Base-by-base conservation (phyloP, 2,888 invertebrate genomes). In the Pyrgus malvae region DNA sequence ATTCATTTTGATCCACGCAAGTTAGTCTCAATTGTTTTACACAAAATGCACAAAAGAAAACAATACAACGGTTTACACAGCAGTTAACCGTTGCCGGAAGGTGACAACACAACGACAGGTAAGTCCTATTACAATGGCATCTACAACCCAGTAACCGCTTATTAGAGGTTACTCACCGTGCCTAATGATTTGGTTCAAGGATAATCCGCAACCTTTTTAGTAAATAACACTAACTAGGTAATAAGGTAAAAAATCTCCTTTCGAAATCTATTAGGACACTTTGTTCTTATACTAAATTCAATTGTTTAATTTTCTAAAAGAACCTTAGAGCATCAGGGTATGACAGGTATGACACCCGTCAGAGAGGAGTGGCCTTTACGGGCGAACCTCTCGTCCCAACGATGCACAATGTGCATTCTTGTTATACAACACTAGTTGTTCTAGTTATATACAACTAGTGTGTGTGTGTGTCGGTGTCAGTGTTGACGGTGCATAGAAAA, bases 161-260 rank as follows among this genome's bases (percentile, higher is more conserved):
- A 27, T 50, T 50, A 50, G 50, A 50, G 50, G 50, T 35, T 50
- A 42, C 50, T 50, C 50, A 50, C 50, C 50, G 50, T 42, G 23
- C 17, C 53, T 5, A 53, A 53, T 38, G 37, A 45, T 21, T 37
- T 27, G 45, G 53, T 38, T 45, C 53, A 45, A 53, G 53, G 53
- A 53, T 53, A 45, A 38, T 45, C 53, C 37, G 29, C 9, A 16
- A 41, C 29, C 21, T 11, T n/a, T 42, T 12, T 6, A 23, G 21
- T 23, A n/a, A n/a, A n/a, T n/a, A 9, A 35, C 35, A 35, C 14
- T 37, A 16, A 9, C 25, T 8, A 19, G 6, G 19, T 19, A 6
- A 25, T 5, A 23, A 11, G 17, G 12, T 6, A 17, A 31, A 19
- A 45, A 27, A 46, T 19, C 25, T 9, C n/a, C 8, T 37, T 37